Evolutionary conservation across 2,113 vertebrate species (phyloP).

Genomic region (Cebus imitator): DNA sequence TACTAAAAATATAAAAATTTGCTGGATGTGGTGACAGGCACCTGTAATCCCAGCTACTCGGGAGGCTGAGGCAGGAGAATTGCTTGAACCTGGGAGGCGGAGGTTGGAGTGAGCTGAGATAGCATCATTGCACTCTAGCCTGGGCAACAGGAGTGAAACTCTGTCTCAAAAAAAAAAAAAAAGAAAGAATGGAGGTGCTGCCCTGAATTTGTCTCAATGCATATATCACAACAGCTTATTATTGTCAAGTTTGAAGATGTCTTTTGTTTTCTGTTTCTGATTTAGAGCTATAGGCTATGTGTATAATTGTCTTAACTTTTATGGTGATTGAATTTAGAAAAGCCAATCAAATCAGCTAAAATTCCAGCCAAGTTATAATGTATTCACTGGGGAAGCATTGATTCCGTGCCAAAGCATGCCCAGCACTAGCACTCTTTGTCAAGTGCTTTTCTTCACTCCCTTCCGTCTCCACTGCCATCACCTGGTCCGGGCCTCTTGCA

Average conservation of each 20-base stretch:
- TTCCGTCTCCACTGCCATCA: not conserved
- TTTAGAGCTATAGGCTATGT: not conserved
- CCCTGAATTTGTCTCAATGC: not conserved
- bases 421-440: not conserved
- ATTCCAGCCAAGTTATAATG: not conserved
- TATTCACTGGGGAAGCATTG: not conserved
- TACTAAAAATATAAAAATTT: not conserved
- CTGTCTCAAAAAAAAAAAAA: not conserved
- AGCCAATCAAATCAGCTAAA: not conserved
- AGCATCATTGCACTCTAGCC: not conserved
- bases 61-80: not conserved
- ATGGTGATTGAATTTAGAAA: not conserved
- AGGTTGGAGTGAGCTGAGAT: not conserved
- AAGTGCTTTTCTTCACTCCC: not conserved
- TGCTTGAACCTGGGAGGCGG: not conserved
- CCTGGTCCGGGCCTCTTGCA: not conserved
- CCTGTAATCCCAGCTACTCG: not conserved
- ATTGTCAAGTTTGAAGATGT: not conserved
- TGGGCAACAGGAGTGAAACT: not conserved
- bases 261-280: not conserved
- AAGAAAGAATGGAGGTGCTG: not conserved
- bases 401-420: not conserved
- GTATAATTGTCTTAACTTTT: not conserved
- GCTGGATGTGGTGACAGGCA: not conserved
- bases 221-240: not conserved